Percentiles rank a stretch among this genome's conserved stretches.
phyloP scores from a whole-genome alignment of 2,797 vertebrate genomes.

The Alcedo atthis region DNA sequence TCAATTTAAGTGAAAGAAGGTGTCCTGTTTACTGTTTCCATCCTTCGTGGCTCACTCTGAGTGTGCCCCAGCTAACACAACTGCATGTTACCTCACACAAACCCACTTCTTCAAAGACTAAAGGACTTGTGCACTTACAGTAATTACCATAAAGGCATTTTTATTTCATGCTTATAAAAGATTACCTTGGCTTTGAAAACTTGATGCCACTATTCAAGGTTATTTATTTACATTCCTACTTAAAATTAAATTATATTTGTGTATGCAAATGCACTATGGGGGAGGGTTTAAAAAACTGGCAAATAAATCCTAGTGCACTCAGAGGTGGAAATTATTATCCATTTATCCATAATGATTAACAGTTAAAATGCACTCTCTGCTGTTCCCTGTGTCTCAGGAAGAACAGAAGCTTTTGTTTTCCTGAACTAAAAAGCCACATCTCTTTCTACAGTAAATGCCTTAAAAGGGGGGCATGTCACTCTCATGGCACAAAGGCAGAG shows the following conservation, averaged over 20 bases:
- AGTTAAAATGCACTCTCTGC: slow-evolving; percentile 67
- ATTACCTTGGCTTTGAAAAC: slow-evolving; percentile 54
- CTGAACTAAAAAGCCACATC: slow-evolving; percentile 80
- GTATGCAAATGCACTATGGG: slow-evolving; percentile 32
- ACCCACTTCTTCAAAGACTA: background rate
- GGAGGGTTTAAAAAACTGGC: slow-evolving; percentile 26
- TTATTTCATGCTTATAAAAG: slow-evolving; percentile 47
- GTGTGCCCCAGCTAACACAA: background rate
- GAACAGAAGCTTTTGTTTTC: slow-evolving; percentile 74
- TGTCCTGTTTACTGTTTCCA: background rate
- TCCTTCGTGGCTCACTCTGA: background rate
- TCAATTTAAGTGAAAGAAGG: background rate
- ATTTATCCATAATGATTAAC: slow-evolving; percentile 64
- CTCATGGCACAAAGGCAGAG: slow-evolving; percentile 48
- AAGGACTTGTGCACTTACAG: background rate
- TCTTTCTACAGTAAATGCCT: slow-evolving; percentile 70
- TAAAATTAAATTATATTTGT: slow-evolving; percentile 59
- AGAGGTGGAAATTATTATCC: slow-evolving; percentile 66
- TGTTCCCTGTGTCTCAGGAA: slow-evolving; percentile 45
- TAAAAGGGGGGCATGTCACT: slow-evolving; percentile 3
- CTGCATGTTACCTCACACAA: background rate
- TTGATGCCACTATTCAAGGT: slow-evolving; percentile 22
- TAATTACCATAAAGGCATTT: slow-evolving; percentile 45
- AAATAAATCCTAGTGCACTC: slow-evolving; percentile 42
- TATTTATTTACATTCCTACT: slow-evolving; percentile 57